Percentiles rank a stretch among this genome's conserved stretches.
Conservation (phyloP, 2,113 vertebrate species). For the Archilochus colubris region DNA sequence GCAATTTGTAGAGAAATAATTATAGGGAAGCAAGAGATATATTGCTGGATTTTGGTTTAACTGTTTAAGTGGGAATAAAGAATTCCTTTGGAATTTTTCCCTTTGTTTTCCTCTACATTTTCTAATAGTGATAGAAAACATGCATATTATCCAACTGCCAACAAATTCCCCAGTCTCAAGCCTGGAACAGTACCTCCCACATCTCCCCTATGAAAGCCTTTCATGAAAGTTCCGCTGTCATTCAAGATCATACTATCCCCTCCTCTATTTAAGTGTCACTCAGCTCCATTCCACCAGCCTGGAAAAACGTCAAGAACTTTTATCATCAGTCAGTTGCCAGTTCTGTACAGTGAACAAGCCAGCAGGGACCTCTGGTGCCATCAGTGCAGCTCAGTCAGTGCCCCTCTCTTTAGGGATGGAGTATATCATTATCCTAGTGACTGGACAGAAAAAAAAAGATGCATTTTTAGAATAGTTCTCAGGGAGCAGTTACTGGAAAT, state of each 20-base stretch:
- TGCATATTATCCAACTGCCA: background rate
- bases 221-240: constrained; percentile 37
- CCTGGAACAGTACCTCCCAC: background rate
- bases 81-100: background rate
- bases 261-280: constrained; percentile 65
- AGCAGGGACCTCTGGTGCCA: constrained; percentile 66
- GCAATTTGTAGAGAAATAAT: background rate
- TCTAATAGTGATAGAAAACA: background rate
- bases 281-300: constrained; percentile 66
- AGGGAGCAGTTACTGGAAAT: constrained; percentile 65
- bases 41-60: background rate
- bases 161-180: constrained; percentile 40
- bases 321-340: constrained; percentile 71
- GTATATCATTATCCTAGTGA: constrained; percentile 29
- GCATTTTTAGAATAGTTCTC: constrained; percentile 46
- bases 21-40: background rate
- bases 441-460: constrained; percentile 25
- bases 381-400: constrained; percentile 28
- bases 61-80: background rate
- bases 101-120: background rate
- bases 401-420: constrained; percentile 62
- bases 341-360: constrained; percentile 72
- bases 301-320: constrained; percentile 72
- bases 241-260: constrained; percentile 49
- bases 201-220: constrained; percentile 26